Evolutionary conservation across 2,113 vertebrate species (phyloP).

Genomic region (Balaeniceps rex): DNA sequence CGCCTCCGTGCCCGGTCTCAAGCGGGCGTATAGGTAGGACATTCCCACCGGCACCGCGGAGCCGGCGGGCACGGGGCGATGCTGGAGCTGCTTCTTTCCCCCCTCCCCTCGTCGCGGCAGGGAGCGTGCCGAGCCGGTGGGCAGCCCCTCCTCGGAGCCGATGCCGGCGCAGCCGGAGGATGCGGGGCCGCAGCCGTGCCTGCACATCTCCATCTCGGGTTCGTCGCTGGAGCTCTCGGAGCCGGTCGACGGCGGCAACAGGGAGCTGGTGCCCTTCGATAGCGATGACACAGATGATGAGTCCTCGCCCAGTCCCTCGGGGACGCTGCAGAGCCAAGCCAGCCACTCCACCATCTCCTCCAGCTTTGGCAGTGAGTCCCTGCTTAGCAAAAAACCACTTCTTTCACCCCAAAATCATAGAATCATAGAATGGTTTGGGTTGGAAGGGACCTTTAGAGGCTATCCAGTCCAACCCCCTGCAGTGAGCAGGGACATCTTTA

Average conservation of each 20-base stretch:
- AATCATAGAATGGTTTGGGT: not conserved
- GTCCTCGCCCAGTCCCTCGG: slow-evolving; percentile 94
- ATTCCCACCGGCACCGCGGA: not conserved
- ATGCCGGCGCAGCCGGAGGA: slow-evolving; percentile 30
- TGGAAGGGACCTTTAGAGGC: not conserved
- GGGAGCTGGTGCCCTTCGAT: slow-evolving; percentile 93
- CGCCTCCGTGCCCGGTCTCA: slow-evolving; percentile 92
- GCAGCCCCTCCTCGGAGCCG: slow-evolving; percentile 46
- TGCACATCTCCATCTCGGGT: slow-evolving; percentile 94
- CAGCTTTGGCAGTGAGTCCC: slow-evolving; percentile 90
- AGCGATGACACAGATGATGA: slow-evolving; percentile 95
- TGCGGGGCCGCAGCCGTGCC: slow-evolving; percentile 77
- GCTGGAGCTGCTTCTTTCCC: not conserved
- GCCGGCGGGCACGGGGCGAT: not conserved
- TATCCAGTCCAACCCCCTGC: not conserved
- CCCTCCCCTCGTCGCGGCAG: slow-evolving; percentile 30
- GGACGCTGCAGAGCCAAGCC: slow-evolving; percentile 95
- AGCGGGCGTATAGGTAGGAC: slow-evolving; percentile 66
- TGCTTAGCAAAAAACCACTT: accelerated
- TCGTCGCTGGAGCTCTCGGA: slow-evolving; percentile 86
- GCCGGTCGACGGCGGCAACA: slow-evolving; percentile 69
- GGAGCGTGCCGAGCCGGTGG: slow-evolving; percentile 72
- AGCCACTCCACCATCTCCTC: slow-evolving; percentile 97
- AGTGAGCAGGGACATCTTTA: not conserved
- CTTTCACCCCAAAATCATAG: not conserved